A percentile compares a stretch with the other conserved stretches of the same genome.
These are phyloP conservation scores for Cacoxenus indagator DNA, from an alignment of 2,888 invertebrate genomes.

Conservation along the genomic window DNA sequence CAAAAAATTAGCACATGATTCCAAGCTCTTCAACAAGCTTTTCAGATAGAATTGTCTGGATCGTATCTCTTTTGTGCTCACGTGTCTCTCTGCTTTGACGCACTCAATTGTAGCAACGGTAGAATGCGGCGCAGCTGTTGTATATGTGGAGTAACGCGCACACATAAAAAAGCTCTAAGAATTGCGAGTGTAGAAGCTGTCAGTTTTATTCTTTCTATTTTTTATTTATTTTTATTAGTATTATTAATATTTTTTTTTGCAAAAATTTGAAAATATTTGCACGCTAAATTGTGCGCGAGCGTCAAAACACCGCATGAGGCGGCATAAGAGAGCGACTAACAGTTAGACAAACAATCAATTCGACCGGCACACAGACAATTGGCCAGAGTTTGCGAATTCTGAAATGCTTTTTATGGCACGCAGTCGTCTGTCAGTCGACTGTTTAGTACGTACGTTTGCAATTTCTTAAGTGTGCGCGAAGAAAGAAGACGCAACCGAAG, in stretches of 20 bases:
- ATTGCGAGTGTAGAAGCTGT: slow-evolving; percentile 28
- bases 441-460: slow-evolving; percentile 28
- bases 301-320: slow-evolving; percentile 20
- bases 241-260: not conserved
- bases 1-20: slow-evolving; percentile 62
- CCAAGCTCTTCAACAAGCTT: slow-evolving; percentile 42
- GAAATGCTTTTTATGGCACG: slow-evolving; percentile 33
- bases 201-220: slow-evolving; percentile 24
- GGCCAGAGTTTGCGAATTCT: slow-evolving; percentile 27
- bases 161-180: not conserved
- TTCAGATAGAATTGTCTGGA: slow-evolving; percentile 21
- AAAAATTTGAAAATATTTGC: slow-evolving; percentile 12
- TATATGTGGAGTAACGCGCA: not conserved
- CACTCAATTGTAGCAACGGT: not conserved
- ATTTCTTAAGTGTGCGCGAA: slow-evolving; percentile 3
- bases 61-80: not conserved
- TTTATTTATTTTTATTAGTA: too few relatives aligned
- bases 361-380: not conserved
- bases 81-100: not conserved
- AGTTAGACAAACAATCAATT: not conserved
- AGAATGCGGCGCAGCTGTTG: not conserved
- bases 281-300: slow-evolving; percentile 31
- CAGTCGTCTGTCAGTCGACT: slow-evolving; percentile 35
- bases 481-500: not conserved
- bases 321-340: slow-evolving; percentile 3